Evolutionary conservation across 2,797 vertebrate species (phyloP), one percentile per base, ranked within the genome.

Genomic region (Dryobates pubescens): DNA sequence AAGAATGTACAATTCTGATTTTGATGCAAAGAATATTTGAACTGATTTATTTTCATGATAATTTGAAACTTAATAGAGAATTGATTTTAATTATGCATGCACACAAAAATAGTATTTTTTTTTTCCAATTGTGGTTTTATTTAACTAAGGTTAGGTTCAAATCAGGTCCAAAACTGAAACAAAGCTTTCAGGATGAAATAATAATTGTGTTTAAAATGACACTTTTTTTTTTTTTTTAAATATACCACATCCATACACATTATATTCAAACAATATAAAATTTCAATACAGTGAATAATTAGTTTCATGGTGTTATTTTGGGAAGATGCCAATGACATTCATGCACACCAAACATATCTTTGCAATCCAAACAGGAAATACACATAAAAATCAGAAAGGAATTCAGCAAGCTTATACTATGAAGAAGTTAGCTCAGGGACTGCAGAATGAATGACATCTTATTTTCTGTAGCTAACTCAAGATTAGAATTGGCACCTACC

Each of bases 401-500:
- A 59, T 89, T 89, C 72, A 74, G 67, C 72, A 91, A 92, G 53
- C 73, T 91, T 59, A 86, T 19, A 65, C 24, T 61, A 76, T 2
- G 54, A 95, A 90, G 74, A 84, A 89, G 47, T 89, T 72, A 94
- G 73, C 61, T 87, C 62, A 78, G 71, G 87, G 85, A 90, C 6
- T 51, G 27, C 73, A 56, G 70, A 75, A 61, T 97, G 94, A 97
- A 94, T 96, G 97, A 97, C 96, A 96, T 88, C 58, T 38, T 74
- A 86, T 96, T 96, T 96, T 90, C 88, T 90, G 56, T 92, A 79
- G 73, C 86, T 95, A 93, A 76, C 90, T 97, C 95, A 95, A 93
- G 93, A 97, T 97, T 97, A 97, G 95, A 94, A 89, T 92, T 97
- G 97, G 96, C 96, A 97, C 96, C 96, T 97, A 97, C 95, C 95